Percentiles rank a stretch among this genome's conserved stretches.
Conservation (phyloP, 1,140 invertebrate genomes). For the Matsumurasca onukii region DNA sequence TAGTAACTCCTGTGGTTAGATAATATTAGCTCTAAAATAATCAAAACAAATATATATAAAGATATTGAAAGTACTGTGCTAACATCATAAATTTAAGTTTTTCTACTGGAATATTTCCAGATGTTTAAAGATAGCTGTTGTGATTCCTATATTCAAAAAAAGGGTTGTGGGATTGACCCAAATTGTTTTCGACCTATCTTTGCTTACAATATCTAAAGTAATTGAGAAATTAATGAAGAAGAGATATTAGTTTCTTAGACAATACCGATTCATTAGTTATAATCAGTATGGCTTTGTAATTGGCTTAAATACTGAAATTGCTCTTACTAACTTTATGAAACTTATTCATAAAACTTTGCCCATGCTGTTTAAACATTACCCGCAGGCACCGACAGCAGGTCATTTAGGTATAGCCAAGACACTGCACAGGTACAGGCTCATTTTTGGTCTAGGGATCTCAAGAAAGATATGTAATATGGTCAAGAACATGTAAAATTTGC, state of each 20-base stretch:
- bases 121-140: background rate
- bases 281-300: background rate
- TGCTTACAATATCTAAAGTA: background rate
- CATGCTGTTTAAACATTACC: too few species aligned
- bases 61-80: background rate
- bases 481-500: too few species aligned
- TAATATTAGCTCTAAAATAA: background rate
- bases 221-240: background rate
- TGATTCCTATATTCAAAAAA: background rate
- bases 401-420: too few species aligned
- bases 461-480: too few species aligned
- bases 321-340: background rate
- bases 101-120: background rate
- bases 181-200: background rate
- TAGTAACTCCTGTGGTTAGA: background rate
- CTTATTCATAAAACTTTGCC: too few species aligned
- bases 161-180: background rate
- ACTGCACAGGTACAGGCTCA: too few species aligned
- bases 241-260: background rate
- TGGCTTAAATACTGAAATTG: background rate
- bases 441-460: too few species aligned
- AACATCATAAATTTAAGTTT: slow-evolving; percentile 8
- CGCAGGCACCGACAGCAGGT: too few species aligned
- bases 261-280: background rate
- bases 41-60: background rate